Percentiles rank a stretch among this genome's conserved stretches.
These are phyloP conservation scores for Mythimna pallens DNA, from an alignment of 2,888 invertebrate species.

Conservation along the genomic window DNA sequence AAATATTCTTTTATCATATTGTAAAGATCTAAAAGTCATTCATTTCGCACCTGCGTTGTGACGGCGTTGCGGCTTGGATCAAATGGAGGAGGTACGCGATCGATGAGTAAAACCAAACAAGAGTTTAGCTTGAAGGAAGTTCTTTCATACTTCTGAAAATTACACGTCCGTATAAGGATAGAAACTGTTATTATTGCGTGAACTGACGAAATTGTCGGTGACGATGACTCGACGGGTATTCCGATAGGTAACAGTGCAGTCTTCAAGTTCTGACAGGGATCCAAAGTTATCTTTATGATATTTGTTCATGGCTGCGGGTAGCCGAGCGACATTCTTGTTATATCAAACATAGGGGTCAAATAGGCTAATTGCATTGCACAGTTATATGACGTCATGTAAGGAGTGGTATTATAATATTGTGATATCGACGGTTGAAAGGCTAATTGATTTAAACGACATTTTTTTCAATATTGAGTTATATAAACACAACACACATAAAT, in stretches of 20 bases:
- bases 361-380: neutral
- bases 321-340: conserved; percentile 18
- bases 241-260: neutral
- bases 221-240: conserved; percentile 27
- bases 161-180: conserved; percentile 1
- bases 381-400: conserved; percentile 21
- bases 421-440: too few relatives aligned
- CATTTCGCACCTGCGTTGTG: conserved; percentile 53
- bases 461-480: too few relatives aligned
- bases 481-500: too few relatives aligned
- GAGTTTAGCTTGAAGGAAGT: conserved; percentile 20
- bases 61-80: conserved; percentile 33
- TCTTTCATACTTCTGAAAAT: conserved; percentile 34
- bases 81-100: neutral
- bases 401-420: neutral
- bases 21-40: conserved; percentile 46
- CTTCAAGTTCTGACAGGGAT: conserved; percentile 14
- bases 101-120: conserved; percentile 47
- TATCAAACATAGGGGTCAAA: conserved; percentile 28
- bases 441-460: too few relatives aligned
- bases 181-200: conserved; percentile 22
- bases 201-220: conserved; percentile 29
- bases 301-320: conserved; percentile 33
- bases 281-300: conserved; percentile 41
- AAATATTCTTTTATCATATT: conserved; percentile 43